A percentile compares a stretch with the other conserved stretches of the same genome.
These are phyloP conservation scores for Alouatta palliata DNA, from an alignment of 2,113 vertebrate genomes.

Conservation along the genomic window DNA sequence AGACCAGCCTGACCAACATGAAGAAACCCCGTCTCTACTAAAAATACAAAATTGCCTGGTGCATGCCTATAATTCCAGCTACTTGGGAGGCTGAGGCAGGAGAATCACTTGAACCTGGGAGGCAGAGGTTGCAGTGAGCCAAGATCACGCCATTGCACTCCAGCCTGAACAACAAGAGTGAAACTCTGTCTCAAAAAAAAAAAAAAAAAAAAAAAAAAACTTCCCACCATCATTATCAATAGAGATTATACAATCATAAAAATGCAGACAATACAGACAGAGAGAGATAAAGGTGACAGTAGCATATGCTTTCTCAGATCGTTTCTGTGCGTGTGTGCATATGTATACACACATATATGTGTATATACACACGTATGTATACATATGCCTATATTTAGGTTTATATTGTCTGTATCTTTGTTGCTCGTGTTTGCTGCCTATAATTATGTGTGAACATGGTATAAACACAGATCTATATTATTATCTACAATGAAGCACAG, in stretches of 20 bases:
- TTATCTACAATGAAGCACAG: not conserved
- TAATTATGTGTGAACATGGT: not conserved
- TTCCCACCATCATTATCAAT: not conserved
- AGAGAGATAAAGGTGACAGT: not conserved
- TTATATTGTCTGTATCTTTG: not conserved
- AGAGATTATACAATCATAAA: not conserved
- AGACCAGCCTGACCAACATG: too few relatives aligned
- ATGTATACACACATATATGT: not conserved
- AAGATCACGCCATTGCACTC: too few relatives aligned
- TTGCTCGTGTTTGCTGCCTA: not conserved
- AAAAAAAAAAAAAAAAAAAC: not conserved
- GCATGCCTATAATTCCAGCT: too few relatives aligned
- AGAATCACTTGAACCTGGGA: too few relatives aligned
- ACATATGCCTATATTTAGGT: not conserved
- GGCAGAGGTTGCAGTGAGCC: too few relatives aligned
- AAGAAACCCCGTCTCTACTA: too few relatives aligned
- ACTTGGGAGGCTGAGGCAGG: too few relatives aligned
- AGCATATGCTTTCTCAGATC: not conserved
- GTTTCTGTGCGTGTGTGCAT: not conserved
- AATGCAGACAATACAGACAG: not conserved
- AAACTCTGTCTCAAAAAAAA: not conserved
- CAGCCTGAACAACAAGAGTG: too few relatives aligned
- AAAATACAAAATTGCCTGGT: too few relatives aligned
- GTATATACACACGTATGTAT: too few relatives aligned
- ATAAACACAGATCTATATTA: not conserved